Percentiles rank a stretch among this genome's conserved stretches.
phyloP scores from a whole-genome alignment of 2,888 invertebrate genomes.

The Enchytraeus crypticus region DNA sequence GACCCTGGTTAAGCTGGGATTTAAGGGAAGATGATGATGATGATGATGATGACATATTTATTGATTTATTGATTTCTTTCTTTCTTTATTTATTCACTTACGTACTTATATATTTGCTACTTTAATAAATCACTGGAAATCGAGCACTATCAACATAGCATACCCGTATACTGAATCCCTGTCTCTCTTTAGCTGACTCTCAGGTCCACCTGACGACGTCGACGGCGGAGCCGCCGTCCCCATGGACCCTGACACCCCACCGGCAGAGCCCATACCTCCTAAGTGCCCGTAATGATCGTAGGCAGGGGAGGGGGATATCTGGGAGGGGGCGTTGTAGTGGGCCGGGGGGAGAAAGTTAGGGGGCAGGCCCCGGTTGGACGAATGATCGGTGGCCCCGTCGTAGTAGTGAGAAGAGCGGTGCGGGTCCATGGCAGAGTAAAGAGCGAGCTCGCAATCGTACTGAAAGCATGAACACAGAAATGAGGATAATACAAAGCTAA shows the following conservation, averaged over 20 bases:
- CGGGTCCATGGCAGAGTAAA: conserved; percentile 18
- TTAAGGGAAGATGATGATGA: too few species aligned
- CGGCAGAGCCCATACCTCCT: background rate
- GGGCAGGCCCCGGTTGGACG: background rate
- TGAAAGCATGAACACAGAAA: conserved; percentile 11
- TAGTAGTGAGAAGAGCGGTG: background rate
- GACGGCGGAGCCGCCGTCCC: background rate
- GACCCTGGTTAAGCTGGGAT: too few species aligned
- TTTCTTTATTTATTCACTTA: too few species aligned
- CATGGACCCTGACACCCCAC: background rate
- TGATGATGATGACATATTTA: too few species aligned
- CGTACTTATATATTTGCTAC: too few species aligned
- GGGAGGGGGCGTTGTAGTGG: conserved; percentile 4
- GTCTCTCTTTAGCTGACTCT: conserved; percentile 29
- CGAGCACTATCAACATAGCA: too few species aligned
- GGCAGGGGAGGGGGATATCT: conserved; percentile 4
- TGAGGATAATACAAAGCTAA: too few species aligned
- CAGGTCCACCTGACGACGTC: conserved; percentile 14
- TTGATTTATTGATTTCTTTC: too few species aligned
- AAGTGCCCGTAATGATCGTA: conserved; percentile 7
- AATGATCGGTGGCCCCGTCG: background rate
- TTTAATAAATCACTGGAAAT: too few species aligned
- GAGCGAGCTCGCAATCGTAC: conserved; percentile 22
- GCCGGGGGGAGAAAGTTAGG: conserved; percentile 10
- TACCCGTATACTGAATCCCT: conserved; percentile 30